Percentiles rank a stretch among this genome's conserved stretches.
Evolutionary conservation across 2,113 vertebrate genomes (phyloP).

Genomic region (Pipra filicauda): DNA sequence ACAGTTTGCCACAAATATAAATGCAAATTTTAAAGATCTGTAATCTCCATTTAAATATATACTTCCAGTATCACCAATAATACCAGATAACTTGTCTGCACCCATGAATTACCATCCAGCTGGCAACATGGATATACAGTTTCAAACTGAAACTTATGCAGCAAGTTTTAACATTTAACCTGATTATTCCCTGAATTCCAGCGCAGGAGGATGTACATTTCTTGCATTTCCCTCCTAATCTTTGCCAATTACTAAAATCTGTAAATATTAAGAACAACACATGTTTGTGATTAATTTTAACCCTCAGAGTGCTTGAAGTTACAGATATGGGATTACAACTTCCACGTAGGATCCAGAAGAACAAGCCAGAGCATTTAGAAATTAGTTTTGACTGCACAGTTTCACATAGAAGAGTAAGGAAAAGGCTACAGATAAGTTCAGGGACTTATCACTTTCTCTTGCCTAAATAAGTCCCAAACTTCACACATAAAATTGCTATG

Average conservation of each 20-base stretch:
- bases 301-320: background rate
- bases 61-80: background rate
- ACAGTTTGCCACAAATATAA: background rate
- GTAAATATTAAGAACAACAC: background rate
- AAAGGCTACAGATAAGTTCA: background rate
- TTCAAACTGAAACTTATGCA: background rate
- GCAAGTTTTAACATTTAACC: background rate
- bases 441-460: background rate
- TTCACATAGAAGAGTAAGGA: background rate
- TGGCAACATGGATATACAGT: background rate
- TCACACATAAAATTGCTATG: background rate
- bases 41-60: background rate
- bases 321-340: background rate
- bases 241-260: background rate
- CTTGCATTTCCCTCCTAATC: background rate
- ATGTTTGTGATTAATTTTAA: background rate
- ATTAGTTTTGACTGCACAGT: background rate
- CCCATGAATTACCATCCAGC: background rate
- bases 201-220: background rate
- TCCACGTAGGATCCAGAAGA: background rate
- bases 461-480: background rate
- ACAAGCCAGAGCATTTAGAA: background rate
- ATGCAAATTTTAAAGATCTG: background rate
- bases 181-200: background rate
- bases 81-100: background rate